Evolutionary conservation across 2,888 invertebrate species (phyloP).

Genomic region (Oscheius sp.): DNA sequence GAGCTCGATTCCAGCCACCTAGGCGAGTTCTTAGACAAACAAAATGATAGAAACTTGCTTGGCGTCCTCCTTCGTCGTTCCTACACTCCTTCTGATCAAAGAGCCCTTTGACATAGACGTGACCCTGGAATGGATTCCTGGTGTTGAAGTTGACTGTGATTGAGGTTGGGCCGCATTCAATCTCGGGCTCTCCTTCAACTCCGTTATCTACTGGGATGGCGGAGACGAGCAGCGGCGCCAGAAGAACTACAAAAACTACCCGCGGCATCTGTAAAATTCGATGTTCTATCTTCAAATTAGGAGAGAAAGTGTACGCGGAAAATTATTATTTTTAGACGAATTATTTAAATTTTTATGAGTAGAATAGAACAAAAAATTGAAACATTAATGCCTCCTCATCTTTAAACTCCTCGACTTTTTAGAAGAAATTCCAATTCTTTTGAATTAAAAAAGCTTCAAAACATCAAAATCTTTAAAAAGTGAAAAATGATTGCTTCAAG

Average conservation of each 20-base stretch:
- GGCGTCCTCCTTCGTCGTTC: conserved; percentile 66
- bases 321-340: too few relatives aligned
- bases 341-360: too few relatives aligned
- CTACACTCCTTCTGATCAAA: conserved; percentile 67
- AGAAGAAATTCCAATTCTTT: too few relatives aligned
- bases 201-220: conserved; percentile 69
- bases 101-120: conserved; percentile 65
- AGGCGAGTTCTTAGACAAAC: conserved; percentile 4
- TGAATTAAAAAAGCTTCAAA: too few relatives aligned
- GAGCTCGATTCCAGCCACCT: conserved; percentile 69
- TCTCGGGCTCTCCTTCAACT: conserved; percentile 70
- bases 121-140: conserved; percentile 59
- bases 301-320: background rate
- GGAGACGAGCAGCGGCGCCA: background rate
- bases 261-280: background rate
- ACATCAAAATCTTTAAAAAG: too few relatives aligned
- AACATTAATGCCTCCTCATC: too few relatives aligned
- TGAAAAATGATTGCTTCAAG: too few relatives aligned
- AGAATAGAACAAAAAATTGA: too few relatives aligned
- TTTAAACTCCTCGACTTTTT: too few relatives aligned
- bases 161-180: conserved; percentile 69
- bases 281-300: background rate
- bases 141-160: conserved; percentile 70
- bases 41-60: conserved; percentile 32
- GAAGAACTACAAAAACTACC: conserved; percentile 3